These are phyloP conservation scores for Chrysomela aeneicollis DNA, from an alignment of 2,888 invertebrate genomes.

Conservation along the genomic window DNA sequence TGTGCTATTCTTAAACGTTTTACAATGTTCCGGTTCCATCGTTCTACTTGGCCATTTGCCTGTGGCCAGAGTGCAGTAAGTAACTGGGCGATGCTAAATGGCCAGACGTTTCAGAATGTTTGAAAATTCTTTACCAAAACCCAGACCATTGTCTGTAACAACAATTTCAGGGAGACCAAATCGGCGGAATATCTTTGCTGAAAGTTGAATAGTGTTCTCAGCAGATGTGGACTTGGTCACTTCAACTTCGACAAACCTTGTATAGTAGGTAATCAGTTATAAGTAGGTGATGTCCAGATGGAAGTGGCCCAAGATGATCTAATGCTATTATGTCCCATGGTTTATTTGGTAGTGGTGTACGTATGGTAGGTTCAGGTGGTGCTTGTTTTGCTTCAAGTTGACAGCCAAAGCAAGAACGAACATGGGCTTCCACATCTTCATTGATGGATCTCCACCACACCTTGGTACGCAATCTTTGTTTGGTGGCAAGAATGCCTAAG, in stretches of 20 bases:
- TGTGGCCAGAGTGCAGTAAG: too few relatives aligned
- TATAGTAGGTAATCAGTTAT: background rate
- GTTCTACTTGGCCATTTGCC: too few relatives aligned
- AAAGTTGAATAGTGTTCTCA: background rate
- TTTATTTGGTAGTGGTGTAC: background rate
- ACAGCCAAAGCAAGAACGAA: too few relatives aligned
- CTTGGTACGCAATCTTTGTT: background rate
- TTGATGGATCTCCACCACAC: too few relatives aligned
- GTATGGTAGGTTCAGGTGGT: background rate
- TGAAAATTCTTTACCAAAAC: background rate
- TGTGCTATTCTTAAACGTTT: too few relatives aligned
- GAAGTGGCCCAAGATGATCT: background rate
- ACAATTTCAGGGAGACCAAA: background rate
- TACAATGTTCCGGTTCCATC: too few relatives aligned
- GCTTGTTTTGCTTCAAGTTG: too few relatives aligned
- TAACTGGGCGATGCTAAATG: too few relatives aligned
- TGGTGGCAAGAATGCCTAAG: background rate
- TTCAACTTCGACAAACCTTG: background rate
- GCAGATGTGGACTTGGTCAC: background rate
- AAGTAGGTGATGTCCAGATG: background rate
- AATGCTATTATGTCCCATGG: background rate
- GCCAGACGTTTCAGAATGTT: too few relatives aligned
- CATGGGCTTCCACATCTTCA: too few relatives aligned
- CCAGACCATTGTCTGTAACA: background rate
- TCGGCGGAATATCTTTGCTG: background rate